Conservation (phyloP, 1,140 invertebrate genomes). For the Elymnias hypermnestra region DNA sequence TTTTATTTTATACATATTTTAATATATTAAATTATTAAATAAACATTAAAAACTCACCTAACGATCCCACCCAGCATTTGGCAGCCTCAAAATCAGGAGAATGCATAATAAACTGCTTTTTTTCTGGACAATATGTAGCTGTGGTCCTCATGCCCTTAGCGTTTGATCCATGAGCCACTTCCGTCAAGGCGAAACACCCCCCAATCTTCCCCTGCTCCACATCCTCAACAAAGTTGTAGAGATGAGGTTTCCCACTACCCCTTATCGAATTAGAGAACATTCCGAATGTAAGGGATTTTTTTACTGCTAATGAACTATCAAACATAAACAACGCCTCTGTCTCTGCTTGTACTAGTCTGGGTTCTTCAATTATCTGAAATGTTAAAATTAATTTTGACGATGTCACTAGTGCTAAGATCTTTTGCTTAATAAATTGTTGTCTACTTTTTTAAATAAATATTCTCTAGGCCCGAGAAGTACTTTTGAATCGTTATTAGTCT, state of each 20-base stretch:
- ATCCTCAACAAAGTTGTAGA: conserved; percentile 78
- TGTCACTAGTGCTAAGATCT: no score
- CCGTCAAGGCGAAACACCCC: conserved; percentile 91
- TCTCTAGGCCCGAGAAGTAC: no score
- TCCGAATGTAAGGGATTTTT: conserved; percentile 78
- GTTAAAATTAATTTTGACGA: no score
- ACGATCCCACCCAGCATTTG: conserved; percentile 89
- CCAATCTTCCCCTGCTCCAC: conserved; percentile 76
- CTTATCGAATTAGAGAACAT: conserved; percentile 77
- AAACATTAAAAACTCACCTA: conserved; percentile 55
- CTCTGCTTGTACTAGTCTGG: conserved; percentile 65
- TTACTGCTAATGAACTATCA: conserved; percentile 82
- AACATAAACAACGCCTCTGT: conserved; percentile 80
- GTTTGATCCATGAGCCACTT: conserved; percentile 92
- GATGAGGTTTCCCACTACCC: conserved; percentile 76
- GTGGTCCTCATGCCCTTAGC: conserved; percentile 89
- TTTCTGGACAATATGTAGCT: conserved; percentile 85
- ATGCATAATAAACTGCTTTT: conserved; percentile 87
- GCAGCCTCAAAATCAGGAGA: conserved; percentile 90
- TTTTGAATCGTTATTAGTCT: no score
- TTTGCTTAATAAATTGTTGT: no score
- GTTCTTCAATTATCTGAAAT: conserved; percentile 63
- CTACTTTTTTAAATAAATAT: no score
- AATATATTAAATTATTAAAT: not conserved
- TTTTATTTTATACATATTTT: no score